Evolutionary conservation across 1,140 invertebrate species (phyloP).

Genomic region (Conus ventricosus): DNA sequence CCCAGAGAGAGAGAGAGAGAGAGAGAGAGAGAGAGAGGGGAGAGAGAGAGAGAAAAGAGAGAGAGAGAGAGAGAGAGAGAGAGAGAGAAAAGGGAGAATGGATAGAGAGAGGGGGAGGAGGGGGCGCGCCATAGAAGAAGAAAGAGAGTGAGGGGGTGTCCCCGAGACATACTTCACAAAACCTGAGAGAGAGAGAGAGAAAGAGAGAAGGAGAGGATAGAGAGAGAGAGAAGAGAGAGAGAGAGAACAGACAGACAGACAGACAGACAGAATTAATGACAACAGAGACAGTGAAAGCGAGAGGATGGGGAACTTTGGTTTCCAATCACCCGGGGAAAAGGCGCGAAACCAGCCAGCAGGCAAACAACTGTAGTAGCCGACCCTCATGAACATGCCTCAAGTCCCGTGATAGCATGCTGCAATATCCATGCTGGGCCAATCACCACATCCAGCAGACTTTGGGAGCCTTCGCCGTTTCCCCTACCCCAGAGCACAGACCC

Average conservation of each 20-base stretch:
- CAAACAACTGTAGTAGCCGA: not conserved
- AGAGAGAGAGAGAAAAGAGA: too few relatives aligned
- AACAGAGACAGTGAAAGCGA: constrained; percentile 19
- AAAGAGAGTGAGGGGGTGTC: not conserved
- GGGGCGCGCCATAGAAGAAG: not conserved
- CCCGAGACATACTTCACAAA: not conserved
- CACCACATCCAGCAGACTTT: not conserved
- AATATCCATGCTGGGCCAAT: not conserved
- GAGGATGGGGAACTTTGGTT: not conserved
- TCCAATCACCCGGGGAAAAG: too few relatives aligned
- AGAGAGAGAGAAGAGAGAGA: constrained; percentile 15
- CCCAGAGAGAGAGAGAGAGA: too few relatives aligned
- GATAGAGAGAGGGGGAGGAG: too few relatives aligned
- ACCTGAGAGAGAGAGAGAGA: not conserved
- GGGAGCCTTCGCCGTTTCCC: too few relatives aligned
- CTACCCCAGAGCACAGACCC: not conserved
- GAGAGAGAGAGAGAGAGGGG: too few relatives aligned
- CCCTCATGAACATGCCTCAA: not conserved
- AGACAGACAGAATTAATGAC: constrained; percentile 15
- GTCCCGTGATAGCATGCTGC: not conserved
- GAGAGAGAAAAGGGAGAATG: too few relatives aligned
- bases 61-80: too few relatives aligned
- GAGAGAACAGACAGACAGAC: constrained; percentile 32
- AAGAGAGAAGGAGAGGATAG: not conserved
- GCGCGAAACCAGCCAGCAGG: too few relatives aligned